Evolutionary conservation across 2,113 vertebrate genomes (phyloP).

Genomic region (Haplotaxodon microlepis): DNA sequence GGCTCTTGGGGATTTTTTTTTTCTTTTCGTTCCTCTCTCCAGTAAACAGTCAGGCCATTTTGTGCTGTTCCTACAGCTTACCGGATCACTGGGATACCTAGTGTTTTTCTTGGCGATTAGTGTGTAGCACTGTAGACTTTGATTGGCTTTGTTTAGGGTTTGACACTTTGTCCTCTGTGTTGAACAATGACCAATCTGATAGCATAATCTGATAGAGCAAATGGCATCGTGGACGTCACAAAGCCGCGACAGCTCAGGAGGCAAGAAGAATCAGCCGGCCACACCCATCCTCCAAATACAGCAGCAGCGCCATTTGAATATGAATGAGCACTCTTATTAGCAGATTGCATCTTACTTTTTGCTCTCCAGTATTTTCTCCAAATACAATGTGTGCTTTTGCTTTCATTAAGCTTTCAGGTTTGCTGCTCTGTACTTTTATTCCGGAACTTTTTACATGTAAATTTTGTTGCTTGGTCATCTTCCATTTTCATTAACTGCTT

Average conservation of each 20-base stretch:
- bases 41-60: conserved; percentile 58
- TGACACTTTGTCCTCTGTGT: conserved; percentile 19
- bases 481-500: conserved; percentile 48
- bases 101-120: conserved; percentile 7
- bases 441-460: conserved; percentile 39
- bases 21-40: background rate
- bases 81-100: conserved; percentile 2
- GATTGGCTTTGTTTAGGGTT: background rate
- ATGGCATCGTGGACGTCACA: conserved; percentile 45
- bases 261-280: conserved; percentile 49
- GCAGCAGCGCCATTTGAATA: conserved; percentile 56
- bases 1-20: conserved; percentile 31
- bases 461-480: conserved; percentile 3
- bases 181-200: conserved; percentile 15
- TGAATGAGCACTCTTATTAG: conserved; percentile 60
- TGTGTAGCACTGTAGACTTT: background rate
- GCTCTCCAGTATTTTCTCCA: conserved; percentile 14
- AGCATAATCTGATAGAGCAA: conserved; percentile 36
- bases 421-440: conserved; percentile 4
- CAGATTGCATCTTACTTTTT: conserved; percentile 52
- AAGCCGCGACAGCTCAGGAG: conserved; percentile 56
- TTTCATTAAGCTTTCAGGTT: conserved; percentile 22
- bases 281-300: conserved; percentile 51
- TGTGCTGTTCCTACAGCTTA: conserved; percentile 27
- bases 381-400: conserved; percentile 16